Base-by-base conservation (phyloP, 2,888 invertebrate genomes). In the Troilus luridus region DNA sequence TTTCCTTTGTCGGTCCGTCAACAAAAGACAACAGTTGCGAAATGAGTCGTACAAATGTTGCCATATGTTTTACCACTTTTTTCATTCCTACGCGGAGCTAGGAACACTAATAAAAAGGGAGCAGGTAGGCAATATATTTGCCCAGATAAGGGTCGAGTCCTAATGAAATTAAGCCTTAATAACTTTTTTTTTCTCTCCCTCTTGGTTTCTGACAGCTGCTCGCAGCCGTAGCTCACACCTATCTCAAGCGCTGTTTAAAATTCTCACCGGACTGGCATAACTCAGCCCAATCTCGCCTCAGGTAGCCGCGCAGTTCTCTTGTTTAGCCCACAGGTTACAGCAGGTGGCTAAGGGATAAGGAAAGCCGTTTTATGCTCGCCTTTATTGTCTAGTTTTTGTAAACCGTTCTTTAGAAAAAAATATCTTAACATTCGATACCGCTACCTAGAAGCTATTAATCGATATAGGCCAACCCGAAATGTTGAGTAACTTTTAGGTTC, bases 141-240 rank as follows among this genome's bases (percentile, higher is more conserved):
- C 54, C 54, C 56, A 56, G 85, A 85, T 85, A 85, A 85, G 85
- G 85, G 56, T 7, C 85, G 56, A 85, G 85, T 12, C 85, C 85
- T 85, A 85, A 85, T 85, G 85, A 85, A 85, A 85, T 85, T 85
- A 85, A 85, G 85, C 85, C 85, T 85, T 85, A 85, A 85, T 85
- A 85, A 56, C 56, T 56, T 85, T n/a, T 85, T 85, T 58, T 81
- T 27, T 67, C 7, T 14, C 14, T 67, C 11, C 17, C 14, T 67
- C 12, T 67, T 3, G 67, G 67, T 24, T 24, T 14, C 72, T 77
- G 72, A 41, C 72, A 77, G 72, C 72, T 77, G 72, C 72, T 41
- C 17, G 41, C 27, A 19, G 14, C 41, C 41, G 17, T 77, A 77
- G 17, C 72, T 77, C 72, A 77, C 72, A 27, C 72, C 72, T 77